Evolutionary conservation across 2,888 invertebrate genomes (phyloP), one percentile per base, ranked within the genome.

Genomic region (Heteromurus nitidus): DNA sequence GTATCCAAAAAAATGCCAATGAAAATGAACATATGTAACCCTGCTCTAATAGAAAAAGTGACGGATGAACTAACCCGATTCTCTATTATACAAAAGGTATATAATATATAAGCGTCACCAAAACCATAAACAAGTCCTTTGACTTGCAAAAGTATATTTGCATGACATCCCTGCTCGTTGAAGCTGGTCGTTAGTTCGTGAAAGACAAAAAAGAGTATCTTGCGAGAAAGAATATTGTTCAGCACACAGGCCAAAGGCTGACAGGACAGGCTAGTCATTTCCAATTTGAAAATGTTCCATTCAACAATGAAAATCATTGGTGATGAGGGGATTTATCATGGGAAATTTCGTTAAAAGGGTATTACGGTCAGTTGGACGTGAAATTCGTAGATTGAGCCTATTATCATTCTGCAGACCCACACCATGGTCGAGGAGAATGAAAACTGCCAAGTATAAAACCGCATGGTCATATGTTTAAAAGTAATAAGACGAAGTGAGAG

Each of bases 351-450:
- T 80, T 74, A 68, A 62, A 62, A 81, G 70, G 75, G 70, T 81
- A 81, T 81, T 81, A 81, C 81, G 81, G 81, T 81, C 81, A 81
- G 81, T 81, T 81, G 81, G 81, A 81, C 81, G 75, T 81, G 81
- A 81, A 81, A 81, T 81, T 81, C 55, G 62, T 60, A 69, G 69
- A 53, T 55, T 81, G 62, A 31, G 70, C 20, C 42, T 22, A 47
- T 64, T 65, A 69, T 60, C 24, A 72, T 69, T n/a, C n/a, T n/a
- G n/a, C n/a, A n/a, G n/a, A n/a, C n/a, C n/a, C n/a, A n/a, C 9
- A 20, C 31, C 20, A 55, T 55, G 24, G 55, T 55, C 62, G 28
- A 24, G 44, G 26, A 24, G n/a, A 11, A 68, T 50, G 47, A 44
- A 3, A 50, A 77, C 60, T 62, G 58, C 64, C 64, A 53, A 44